Conservation (phyloP, 2,113 vertebrate genomes). For the Conger conger region DNA sequence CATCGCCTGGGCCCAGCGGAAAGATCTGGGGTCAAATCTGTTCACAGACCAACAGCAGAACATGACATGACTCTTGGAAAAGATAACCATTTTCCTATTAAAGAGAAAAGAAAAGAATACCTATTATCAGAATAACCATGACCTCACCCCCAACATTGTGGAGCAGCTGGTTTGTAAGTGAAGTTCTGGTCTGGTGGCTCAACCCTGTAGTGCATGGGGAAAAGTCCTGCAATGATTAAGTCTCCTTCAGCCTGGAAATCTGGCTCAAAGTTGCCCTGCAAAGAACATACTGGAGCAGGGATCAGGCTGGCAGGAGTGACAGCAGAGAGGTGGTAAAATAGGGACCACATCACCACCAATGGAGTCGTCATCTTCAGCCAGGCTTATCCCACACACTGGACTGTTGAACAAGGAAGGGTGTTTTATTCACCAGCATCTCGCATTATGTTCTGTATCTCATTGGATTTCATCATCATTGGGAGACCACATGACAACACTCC, state of each 20-base stretch:
- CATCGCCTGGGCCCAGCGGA: slow-evolving; percentile 71
- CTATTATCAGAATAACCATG: background rate
- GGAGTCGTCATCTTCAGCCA: slow-evolving; percentile 31
- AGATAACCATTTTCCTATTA: background rate
- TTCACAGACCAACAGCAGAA: background rate
- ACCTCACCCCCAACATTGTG: slow-evolving; percentile 67
- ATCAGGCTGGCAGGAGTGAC: background rate
- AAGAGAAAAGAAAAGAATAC: too few relatives aligned
- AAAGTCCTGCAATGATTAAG: slow-evolving; percentile 59
- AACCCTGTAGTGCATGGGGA: slow-evolving; percentile 61
- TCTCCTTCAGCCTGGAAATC: slow-evolving; percentile 51
- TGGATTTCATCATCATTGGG: slow-evolving; percentile 7
- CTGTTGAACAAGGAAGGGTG: background rate
- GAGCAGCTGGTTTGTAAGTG: slow-evolving; percentile 54
- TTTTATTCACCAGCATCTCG: slow-evolving; percentile 36
- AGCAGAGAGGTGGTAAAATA: slow-evolving; percentile 14
- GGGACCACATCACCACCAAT: slow-evolving; percentile 17
- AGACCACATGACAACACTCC: background rate
- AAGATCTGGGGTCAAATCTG: slow-evolving; percentile 70
- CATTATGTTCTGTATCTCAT: slow-evolving; percentile 27
- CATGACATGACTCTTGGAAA: background rate
- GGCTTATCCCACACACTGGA: background rate
- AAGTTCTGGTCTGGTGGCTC: slow-evolving; percentile 62
- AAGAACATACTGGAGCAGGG: slow-evolving; percentile 24
- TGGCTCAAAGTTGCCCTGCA: slow-evolving; percentile 46